These are phyloP conservation scores for Gnathonemus longibarbis DNA, from an alignment of 2,113 vertebrate genomes.

Conservation along the genomic window DNA sequence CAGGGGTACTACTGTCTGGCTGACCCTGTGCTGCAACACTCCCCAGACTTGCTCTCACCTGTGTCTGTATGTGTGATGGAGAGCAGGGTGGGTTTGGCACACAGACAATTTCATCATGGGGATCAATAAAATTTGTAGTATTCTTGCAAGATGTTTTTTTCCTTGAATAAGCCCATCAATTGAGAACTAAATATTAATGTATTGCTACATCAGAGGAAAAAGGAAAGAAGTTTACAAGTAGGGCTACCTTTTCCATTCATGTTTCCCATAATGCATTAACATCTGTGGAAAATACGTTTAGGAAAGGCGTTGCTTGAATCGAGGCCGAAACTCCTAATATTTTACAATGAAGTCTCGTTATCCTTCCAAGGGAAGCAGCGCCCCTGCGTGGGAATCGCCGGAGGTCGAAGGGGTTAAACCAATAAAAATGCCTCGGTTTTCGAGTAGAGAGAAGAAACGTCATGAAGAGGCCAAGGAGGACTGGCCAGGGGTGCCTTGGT, in stretches of 20 bases:
- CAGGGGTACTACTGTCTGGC: background rate
- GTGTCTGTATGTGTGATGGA: background rate
- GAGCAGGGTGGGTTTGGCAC: background rate
- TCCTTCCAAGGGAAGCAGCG: background rate
- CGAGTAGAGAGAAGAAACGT: slow-evolving; percentile 6
- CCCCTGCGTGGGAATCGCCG: background rate
- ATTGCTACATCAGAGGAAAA: background rate
- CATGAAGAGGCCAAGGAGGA: slow-evolving; percentile 3
- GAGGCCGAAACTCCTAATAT: background rate
- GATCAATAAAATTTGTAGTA: background rate
- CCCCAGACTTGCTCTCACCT: background rate
- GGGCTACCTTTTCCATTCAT: background rate
- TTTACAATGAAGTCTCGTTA: background rate
- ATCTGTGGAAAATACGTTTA: background rate
- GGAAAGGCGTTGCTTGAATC: background rate
- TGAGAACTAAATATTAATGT: background rate
- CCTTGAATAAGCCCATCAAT: background rate
- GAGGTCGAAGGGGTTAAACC: background rate
- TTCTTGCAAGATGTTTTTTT: background rate
- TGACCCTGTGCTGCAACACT: background rate
- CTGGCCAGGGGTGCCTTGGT: slow-evolving; percentile 15
- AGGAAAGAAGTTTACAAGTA: background rate
- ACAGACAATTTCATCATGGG: background rate
- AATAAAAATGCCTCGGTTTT: slow-evolving; percentile 27
- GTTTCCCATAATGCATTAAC: background rate